A percentile compares a stretch with the other conserved stretches of the same genome.
Evolutionary conservation across 2,888 invertebrate genomes (phyloP).

Genomic region (Octonoba sinensis): DNA sequence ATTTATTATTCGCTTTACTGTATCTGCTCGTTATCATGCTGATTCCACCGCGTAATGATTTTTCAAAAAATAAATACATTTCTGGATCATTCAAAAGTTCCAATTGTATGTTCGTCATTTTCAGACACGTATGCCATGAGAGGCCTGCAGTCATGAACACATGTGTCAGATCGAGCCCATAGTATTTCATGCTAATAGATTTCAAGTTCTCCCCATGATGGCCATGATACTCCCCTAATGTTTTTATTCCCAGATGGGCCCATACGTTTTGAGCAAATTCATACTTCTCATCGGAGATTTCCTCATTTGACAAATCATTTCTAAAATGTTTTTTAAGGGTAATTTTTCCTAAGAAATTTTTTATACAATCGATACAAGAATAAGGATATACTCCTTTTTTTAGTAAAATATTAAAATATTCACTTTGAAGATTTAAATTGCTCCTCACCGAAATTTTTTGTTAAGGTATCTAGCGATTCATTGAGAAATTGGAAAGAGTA

Average conservation of each 20-base stretch:
- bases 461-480: not conserved
- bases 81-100: not conserved
- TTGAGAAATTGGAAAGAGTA: not conserved
- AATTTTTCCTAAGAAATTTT: not conserved
- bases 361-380: not conserved
- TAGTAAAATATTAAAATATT: not conserved
- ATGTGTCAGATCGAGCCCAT: not conserved
- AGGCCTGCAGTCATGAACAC: not conserved
- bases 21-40: not conserved
- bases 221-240: slow-evolving; percentile 9
- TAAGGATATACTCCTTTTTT: slow-evolving; percentile 6
- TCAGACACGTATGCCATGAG: not conserved
- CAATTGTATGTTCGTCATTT: not conserved
- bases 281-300: slow-evolving; percentile 1
- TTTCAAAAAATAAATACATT: slow-evolving; percentile 2
- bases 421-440: not conserved
- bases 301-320: too few species aligned
- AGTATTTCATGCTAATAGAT: not conserved
- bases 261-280: not conserved
- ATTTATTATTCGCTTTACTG: not conserved
- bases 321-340: not conserved
- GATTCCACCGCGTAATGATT: not conserved
- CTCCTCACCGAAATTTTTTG: not conserved
- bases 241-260: not conserved
- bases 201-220: slow-evolving; percentile 5